phyloP scores from a whole-genome alignment of 2,888 invertebrate species.

The Slavum lentiscoides region DNA sequence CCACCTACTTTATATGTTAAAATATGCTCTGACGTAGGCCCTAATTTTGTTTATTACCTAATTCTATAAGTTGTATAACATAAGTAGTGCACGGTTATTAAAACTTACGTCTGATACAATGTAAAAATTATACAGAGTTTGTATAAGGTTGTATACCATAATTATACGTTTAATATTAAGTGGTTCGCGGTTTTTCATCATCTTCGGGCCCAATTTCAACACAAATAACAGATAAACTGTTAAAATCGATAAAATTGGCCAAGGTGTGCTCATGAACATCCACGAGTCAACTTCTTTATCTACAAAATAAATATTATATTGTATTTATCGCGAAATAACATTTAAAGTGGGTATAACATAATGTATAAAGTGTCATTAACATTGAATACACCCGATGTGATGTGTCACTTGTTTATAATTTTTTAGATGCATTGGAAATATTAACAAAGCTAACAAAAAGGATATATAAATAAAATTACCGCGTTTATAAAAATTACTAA shows the following conservation, averaged over 20 bases:
- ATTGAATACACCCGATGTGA: too few relatives aligned
- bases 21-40: too few relatives aligned
- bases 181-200: slow-evolving; percentile 64
- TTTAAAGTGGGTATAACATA: too few relatives aligned
- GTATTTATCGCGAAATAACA: neutral
- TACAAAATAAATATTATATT: slow-evolving; percentile 59
- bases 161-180: slow-evolving; percentile 61
- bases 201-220: slow-evolving; percentile 70
- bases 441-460: too few relatives aligned
- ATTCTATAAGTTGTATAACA: neutral
- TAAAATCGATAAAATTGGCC: slow-evolving; percentile 65
- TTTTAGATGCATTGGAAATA: too few relatives aligned
- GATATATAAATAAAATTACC: too few relatives aligned
- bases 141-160: slow-evolving; percentile 76
- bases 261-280: slow-evolving; percentile 70
- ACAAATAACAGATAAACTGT: slow-evolving; percentile 72
- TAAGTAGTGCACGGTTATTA: neutral
- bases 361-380: too few relatives aligned
- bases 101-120: slow-evolving; percentile 61
- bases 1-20: too few relatives aligned
- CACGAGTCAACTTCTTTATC: slow-evolving; percentile 70
- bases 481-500: slow-evolving; percentile 2
- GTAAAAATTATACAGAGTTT: slow-evolving; percentile 84
- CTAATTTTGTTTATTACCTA: too few relatives aligned
- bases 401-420: too few relatives aligned